Percentiles rank a stretch among this genome's conserved stretches.
Conservation (phyloP, 2,113 vertebrate genomes). For the Naja naja region DNA sequence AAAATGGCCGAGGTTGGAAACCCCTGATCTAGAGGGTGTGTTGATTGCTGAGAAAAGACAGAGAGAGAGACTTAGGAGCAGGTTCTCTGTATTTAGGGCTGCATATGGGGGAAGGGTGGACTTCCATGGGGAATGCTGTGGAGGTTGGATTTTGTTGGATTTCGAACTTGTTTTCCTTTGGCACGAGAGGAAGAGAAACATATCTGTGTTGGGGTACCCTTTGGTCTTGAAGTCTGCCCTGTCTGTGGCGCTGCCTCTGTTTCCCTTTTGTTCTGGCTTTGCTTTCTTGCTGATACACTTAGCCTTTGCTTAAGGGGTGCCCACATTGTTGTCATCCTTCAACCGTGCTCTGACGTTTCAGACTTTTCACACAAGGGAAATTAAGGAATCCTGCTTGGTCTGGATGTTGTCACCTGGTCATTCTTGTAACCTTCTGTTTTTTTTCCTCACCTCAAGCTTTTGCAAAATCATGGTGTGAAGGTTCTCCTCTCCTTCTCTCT, state of each 20-base stretch:
- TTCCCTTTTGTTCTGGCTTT: constrained; percentile 29
- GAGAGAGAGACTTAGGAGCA: neutral
- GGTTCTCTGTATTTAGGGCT: neutral
- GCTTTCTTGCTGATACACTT: constrained; percentile 34
- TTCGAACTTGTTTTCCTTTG: neutral
- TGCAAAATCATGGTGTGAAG: neutral
- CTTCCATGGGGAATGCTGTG: neutral
- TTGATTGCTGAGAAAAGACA: neutral
- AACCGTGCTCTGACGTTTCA: neutral
- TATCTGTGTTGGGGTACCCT: neutral
- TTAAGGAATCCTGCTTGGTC: neutral
- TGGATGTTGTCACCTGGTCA: neutral
- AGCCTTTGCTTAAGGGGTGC: neutral
- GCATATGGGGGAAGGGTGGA: neutral
- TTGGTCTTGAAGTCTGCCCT: neutral
- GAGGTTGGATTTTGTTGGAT: neutral
- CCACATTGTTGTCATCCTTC: neutral
- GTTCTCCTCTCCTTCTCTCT: neutral
- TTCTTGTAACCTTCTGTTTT: neutral
- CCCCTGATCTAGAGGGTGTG: neutral
- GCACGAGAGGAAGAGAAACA: neutral
- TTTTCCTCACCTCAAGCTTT: neutral
- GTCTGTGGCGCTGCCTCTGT: neutral
- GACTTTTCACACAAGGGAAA: constrained; percentile 18
- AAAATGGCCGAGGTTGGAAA: too few species aligned